These are phyloP conservation scores for Acipenser transmontanus DNA, from an alignment of 2,797 vertebrate species.

Conservation along the genomic window DNA sequence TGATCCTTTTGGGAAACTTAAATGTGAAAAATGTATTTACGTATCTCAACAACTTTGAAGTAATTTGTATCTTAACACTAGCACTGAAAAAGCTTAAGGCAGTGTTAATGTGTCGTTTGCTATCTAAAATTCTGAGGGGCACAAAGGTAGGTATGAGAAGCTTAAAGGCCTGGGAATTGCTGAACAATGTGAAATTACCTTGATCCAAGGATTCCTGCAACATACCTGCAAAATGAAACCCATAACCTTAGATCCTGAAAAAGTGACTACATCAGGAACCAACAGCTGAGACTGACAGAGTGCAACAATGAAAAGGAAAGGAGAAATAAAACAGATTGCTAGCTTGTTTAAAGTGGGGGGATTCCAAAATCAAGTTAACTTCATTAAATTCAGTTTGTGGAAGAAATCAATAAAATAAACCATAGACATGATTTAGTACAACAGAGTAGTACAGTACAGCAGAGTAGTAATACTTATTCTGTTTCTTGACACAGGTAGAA, in stretches of 20 bases:
- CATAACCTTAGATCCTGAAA: constrained; percentile 62
- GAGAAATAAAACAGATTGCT: not conserved
- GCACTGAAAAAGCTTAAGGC: constrained; percentile 39
- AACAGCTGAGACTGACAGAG: constrained; percentile 53
- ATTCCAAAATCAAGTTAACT: no score
- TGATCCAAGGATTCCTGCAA: constrained; percentile 74
- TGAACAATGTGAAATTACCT: constrained; percentile 76
- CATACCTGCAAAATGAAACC: constrained; percentile 72
- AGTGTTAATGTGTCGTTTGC: constrained; percentile 59
- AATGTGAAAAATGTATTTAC: constrained; percentile 54
- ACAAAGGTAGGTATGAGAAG: constrained; percentile 67
- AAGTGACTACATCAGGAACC: constrained; percentile 33
- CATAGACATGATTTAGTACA: no score
- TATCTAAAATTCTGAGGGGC: constrained; percentile 57
- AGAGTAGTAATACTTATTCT: no score
- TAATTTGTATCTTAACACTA: constrained; percentile 32
- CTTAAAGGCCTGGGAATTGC: constrained; percentile 72
- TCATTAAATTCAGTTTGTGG: no score
- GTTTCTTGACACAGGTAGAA: no score
- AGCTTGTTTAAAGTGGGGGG: no score
- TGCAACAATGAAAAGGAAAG: constrained; percentile 20
- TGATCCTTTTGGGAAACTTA: constrained; percentile 58
- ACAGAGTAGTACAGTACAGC: no score
- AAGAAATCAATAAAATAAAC: no score
- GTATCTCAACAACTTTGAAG: constrained; percentile 48